phyloP scores from a whole-genome alignment of 92 coral and sea anemone species.

The Porites rus region DNA sequence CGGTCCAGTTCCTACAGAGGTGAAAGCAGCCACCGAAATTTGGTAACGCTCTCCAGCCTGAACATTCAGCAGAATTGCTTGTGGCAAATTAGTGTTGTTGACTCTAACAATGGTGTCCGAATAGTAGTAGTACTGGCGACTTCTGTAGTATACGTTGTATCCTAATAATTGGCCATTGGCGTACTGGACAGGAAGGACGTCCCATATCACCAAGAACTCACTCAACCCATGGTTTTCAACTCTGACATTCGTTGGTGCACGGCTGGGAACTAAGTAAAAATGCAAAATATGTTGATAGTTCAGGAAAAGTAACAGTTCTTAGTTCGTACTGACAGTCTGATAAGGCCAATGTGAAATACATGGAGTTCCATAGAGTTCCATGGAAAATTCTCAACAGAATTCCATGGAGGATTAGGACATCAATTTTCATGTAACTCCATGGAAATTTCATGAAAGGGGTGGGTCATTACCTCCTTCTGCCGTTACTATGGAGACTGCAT shows the following conservation, averaged over 20 bases:
- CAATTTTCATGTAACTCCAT: too few relatives aligned
- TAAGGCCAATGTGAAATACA: too few relatives aligned
- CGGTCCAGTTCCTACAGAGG: slow-evolving; percentile 14
- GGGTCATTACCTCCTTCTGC: slow-evolving; percentile 8
- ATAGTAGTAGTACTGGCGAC: not conserved
- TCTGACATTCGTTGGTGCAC: not conserved
- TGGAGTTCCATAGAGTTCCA: too few relatives aligned
- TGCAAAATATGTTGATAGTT: not conserved
- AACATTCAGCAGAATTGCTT: not conserved
- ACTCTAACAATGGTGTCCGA: slow-evolving; percentile 8
- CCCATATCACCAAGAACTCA: not conserved
- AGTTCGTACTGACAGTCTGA: too few relatives aligned
- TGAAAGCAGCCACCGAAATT: slow-evolving; percentile 11
- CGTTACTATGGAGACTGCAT: not conserved
- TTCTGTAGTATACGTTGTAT: not conserved
- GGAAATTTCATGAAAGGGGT: too few relatives aligned
- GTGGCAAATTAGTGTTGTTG: not conserved
- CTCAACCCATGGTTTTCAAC: not conserved
- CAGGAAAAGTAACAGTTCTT: too few relatives aligned
- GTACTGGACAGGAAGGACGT: not conserved
- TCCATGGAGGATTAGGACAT: too few relatives aligned
- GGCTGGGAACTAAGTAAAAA: not conserved
- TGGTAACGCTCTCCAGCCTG: not conserved
- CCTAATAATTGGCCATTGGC: not conserved
- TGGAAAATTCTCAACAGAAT: too few relatives aligned